Base-by-base conservation (phyloP, 2,888 invertebrate species). In the Strigamia crassipes region DNA sequence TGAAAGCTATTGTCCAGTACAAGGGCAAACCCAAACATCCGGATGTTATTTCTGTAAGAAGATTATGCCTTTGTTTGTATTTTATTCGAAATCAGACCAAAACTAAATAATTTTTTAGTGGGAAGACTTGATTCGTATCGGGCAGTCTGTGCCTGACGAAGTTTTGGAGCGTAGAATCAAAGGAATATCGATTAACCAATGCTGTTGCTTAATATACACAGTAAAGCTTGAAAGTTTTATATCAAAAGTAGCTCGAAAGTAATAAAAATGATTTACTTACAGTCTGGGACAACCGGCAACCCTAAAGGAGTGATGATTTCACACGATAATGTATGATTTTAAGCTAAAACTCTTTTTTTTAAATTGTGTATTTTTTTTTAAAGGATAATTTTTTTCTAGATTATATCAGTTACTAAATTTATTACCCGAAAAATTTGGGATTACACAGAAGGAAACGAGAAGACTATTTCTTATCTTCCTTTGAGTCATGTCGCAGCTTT, bases 241-340 rank as follows among this genome's bases (percentile, higher is more conserved):
- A 27, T 5, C 15, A 15, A 31, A 27, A 27, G 8, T 73, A 27
- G 8, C 12, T 15, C 31, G 12, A 12, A 73, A 31, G 13, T 73
- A 31, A 31, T 15, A 31, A 34, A 34, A 34, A 8, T n/a, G 3
- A 5, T 31, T 18, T 18, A 61, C 80, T 89, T 89, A 73, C 88
- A 94, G 94, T 95, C 95, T 1, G 96, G 96, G 80, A 96, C 96
- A 3, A 92, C 94, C 84, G 96, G 95, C 42, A 91, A 92, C 85
- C 96, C 96, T 27, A 97, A 97, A 88, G 96, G 94, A 42, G 96
- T 95, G 34, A 97, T 97, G 96, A 87, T 97, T 84, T 93, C 92
- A 83, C 97, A 97, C 87, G 97, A 97, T 88, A 96, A 95, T 31
- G 78, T 78, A 77, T 27, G 27, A 77, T 6, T 51, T 51, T 6